Base-by-base conservation (phyloP, 2,888 invertebrate genomes). In the Mythimna albipuncta region DNA sequence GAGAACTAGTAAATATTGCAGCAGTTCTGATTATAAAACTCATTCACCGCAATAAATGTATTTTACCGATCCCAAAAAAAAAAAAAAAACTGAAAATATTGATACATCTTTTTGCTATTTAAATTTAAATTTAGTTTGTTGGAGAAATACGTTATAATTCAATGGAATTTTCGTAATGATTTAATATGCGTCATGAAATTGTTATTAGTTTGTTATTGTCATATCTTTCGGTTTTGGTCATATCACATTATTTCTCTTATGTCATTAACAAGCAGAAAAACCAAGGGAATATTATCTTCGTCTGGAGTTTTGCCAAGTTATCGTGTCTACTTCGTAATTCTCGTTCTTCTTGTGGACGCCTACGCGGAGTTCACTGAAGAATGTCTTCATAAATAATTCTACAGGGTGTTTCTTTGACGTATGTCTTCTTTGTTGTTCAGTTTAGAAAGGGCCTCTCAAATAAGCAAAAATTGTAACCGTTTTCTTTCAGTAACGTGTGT, bases 351-450 rank as follows among this genome's bases (percentile, higher is more conserved):
- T 54, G 21, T 21, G n/a, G 54, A 54, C 21, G 21, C 21, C 21
- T 21, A 21, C 21, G 11, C 21, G 54, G 21, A 44, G 54, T 21
- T 26, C 21, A 21, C 21, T 54, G 21, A 54, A 10, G 11, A 26
- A 54, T 54, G 54, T 11, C 5, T 54, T 11, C 21, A 54, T 54
- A 54, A 54, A 54, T 54, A 54, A 54, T 54, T 21, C 54, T 21
- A 54, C 21, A 21, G 54, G n/a, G 21, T n/a, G 21, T 54, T 54
- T 54, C 54, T 54, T 54, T 21, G 54, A 54, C 21, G 21, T 54
- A 54, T 54, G n/a, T 21, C 54, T 54, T 54, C 54, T 54, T 54
- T 54, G 54, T 54, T 54, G 54, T 54, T 54, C n/a, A 21, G 21
- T 54, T 54, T 4, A 4, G 54, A 21, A 54, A 11, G n/a, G 9